Percentiles rank a stretch among this genome's conserved stretches.
phyloP scores from a whole-genome alignment of 2,113 vertebrate genomes.

The cattle (Bos taurus) region ARS-UCD2.0 NC_037352.1:32276001-32276500 shows the following conservation, averaged over 20 bases:
- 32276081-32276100: background rate
- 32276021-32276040: background rate
- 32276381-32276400: background rate
- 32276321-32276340: background rate
- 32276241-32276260: fast-evolving
- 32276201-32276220: too few species aligned
- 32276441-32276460: background rate
- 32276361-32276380: background rate
- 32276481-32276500: background rate
- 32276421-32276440: background rate
- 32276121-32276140: background rate
- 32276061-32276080: background rate
- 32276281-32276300: background rate
- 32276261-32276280: background rate
- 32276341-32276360: background rate
- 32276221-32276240: background rate
- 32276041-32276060: background rate
- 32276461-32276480: background rate
- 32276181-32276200: background rate
- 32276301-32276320: background rate
- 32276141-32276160: background rate
- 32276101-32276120: background rate
- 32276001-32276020: background rate
- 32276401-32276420: background rate
- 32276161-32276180: background rate